These are phyloP conservation scores for Zootermopsis nevadensis DNA, from an alignment of 2,888 invertebrate genomes.

Conservation along the genomic window DNA sequence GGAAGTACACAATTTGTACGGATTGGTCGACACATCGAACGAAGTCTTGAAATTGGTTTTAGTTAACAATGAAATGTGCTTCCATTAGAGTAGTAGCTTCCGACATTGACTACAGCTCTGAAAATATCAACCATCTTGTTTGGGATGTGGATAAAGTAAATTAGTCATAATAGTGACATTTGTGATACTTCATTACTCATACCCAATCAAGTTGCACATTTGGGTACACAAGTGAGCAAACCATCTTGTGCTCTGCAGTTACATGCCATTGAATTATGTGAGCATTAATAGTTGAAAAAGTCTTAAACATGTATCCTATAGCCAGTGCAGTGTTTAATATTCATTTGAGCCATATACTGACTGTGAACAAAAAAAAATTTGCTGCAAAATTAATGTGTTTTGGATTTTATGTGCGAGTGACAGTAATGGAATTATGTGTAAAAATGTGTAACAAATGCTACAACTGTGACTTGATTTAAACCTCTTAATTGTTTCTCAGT, in stretches of 20 bases:
- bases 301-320: constrained; percentile 42
- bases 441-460: constrained; percentile 33
- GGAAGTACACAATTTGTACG: background rate
- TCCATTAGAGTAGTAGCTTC: constrained; percentile 52
- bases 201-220: constrained; percentile 39
- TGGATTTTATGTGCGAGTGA: constrained; percentile 45
- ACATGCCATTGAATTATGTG: constrained; percentile 41
- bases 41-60: constrained; percentile 34
- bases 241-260: constrained; percentile 44
- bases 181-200: constrained; percentile 28
- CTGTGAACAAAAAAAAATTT: constrained; percentile 14
- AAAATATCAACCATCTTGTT: constrained; percentile 27
- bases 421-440: constrained; percentile 45
- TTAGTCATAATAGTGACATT: constrained; percentile 31
- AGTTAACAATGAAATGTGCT: constrained; percentile 51
- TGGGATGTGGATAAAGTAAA: background rate
- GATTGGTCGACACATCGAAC: background rate
- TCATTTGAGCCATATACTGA: constrained; percentile 33
- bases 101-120: constrained; percentile 43
- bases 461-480: constrained; percentile 30
- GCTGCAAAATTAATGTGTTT: constrained; percentile 46
- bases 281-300: constrained; percentile 29
- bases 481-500: constrained; percentile 10
- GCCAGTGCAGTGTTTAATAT: constrained; percentile 41
- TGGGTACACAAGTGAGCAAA: constrained; percentile 9